Evolutionary conservation across 2,888 invertebrate genomes (phyloP).

Genomic region (Amphipoea oculea): DNA sequence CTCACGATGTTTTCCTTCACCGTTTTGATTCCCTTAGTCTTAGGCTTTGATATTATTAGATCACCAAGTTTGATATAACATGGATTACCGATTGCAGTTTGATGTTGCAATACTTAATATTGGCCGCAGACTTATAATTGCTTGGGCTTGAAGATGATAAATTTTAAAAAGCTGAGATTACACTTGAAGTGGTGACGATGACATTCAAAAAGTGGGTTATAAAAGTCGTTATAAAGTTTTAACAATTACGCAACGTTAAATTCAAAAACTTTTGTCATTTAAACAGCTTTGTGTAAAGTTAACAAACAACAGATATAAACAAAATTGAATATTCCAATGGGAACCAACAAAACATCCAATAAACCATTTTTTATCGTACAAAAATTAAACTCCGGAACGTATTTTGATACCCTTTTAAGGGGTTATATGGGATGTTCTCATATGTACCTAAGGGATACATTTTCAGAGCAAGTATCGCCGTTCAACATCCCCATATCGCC

Average conservation of each 20-base stretch:
- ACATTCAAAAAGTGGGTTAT: neutral
- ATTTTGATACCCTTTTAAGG: conserved; percentile 23
- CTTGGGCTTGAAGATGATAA: neutral
- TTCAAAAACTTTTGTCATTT: neutral
- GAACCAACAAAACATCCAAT: conserved; percentile 2
- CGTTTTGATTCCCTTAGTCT: too few relatives aligned
- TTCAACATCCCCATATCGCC: conserved; percentile 87
- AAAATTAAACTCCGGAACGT: conserved; percentile 30
- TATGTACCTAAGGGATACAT: conserved; percentile 30
- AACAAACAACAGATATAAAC: conserved; percentile 4
- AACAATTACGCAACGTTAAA: neutral
- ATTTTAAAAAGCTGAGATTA: neutral
- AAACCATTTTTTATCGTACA: conserved; percentile 38
- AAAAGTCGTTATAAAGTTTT: neutral
- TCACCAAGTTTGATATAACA: neutral
- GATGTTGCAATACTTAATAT: neutral
- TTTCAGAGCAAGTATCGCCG: conserved; percentile 83
- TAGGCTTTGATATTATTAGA: neutral
- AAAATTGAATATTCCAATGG: conserved; percentile 22
- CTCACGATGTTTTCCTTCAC: too few relatives aligned
- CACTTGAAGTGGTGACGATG: neutral
- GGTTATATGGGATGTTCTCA: neutral
- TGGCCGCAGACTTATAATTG: neutral
- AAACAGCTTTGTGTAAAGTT: neutral
- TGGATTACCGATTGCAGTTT: neutral